Evolutionary conservation across 2,888 invertebrate genomes (phyloP), one percentile per base, ranked within the genome.

Genomic region (Dryobota labecula): DNA sequence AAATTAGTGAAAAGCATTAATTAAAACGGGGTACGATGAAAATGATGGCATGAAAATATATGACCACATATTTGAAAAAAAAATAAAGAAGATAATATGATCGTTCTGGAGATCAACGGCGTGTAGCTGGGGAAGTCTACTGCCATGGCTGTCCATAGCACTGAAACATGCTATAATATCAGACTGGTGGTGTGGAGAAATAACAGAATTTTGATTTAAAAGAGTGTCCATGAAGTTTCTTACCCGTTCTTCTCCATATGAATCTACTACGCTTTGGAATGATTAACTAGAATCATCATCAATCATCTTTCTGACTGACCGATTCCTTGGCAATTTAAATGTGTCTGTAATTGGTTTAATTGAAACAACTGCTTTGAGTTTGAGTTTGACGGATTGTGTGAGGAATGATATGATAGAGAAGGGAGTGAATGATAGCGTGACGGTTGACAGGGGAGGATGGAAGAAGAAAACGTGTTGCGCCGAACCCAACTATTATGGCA

Each of bases 1-100:
- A 24, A 66, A 66, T 75, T 73, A 38, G 11, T 43, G 18, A n/a
- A 47, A n/a, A 2, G 8, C 1, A 41, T 47, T 47, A 18, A 74
- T 63, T 65, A 47, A 36, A 65, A 64, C 2, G 33, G n/a, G 13
- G 2, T 47, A 8, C 30, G 11, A 24, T 1, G 20, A 30, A 36
- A 63, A 63, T 62, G 33, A 24, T 63, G 36, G 5, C 15, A 30
- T 45, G 9, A 13, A 30, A 47, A 7, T 36, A 27, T n/a, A n/a
- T n/a, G n/a, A 24, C 8, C 11, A 7, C 2, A 24, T 13, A 11
- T 7, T 38, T 15, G 7, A 13, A n/a, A 38, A 18, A 56, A 30
- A n/a, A n/a, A n/a, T n/a, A 5, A 38, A 24, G 1, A 18, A 5
- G 13, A 15, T 24, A 13, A 13, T 36, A 2, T 20, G 18, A 5